phyloP scores from a whole-genome alignment of 2,113 vertebrate species.

The Ictidomys tridecemlineatus region DNA sequence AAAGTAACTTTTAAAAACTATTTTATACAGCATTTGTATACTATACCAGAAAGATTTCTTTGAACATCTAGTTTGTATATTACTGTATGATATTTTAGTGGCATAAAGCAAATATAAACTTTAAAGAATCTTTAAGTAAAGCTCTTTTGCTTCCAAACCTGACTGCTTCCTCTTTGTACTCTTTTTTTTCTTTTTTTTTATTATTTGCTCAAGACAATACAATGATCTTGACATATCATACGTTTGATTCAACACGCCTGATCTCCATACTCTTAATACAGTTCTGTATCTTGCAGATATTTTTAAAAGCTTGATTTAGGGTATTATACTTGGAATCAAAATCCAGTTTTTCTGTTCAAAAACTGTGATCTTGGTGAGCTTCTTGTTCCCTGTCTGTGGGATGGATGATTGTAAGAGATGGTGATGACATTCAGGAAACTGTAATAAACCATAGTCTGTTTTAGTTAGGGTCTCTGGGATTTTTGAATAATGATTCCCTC shows the following conservation, averaged over 20 bases:
- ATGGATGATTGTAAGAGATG: neutral
- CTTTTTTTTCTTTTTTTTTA: too few relatives aligned
- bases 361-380: neutral
- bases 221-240: too few relatives aligned
- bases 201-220: too few relatives aligned
- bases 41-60: neutral
- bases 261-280: neutral
- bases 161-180: neutral
- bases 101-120: neutral
- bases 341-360: neutral
- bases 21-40: neutral
- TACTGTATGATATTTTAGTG: neutral
- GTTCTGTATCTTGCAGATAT: neutral
- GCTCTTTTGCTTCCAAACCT: neutral
- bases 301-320: neutral
- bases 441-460: too few relatives aligned
- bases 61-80: constrained; percentile 3
- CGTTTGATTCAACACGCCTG: too few relatives aligned
- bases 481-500: too few relatives aligned
- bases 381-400: neutral
- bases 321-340: constrained; percentile 1
- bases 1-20: neutral
- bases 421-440: too few relatives aligned
- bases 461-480: too few relatives aligned
- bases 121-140: neutral